phyloP scores from a whole-genome alignment of 2,113 vertebrate species.

The Malurus alboscapulatus region DNA sequence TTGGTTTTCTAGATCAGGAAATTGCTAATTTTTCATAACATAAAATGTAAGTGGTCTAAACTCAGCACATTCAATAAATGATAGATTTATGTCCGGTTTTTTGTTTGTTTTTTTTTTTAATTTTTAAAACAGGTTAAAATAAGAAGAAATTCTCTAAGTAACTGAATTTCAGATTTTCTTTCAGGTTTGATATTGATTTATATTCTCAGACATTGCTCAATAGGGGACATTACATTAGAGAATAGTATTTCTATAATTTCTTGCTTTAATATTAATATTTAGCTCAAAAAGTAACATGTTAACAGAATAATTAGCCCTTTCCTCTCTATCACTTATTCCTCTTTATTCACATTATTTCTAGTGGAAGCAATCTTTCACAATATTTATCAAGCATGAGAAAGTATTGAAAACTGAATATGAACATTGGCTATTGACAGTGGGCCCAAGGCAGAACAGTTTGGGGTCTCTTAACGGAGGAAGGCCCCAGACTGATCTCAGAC shows the following conservation, averaged over 20 bases:
- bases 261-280: not conserved
- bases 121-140: not conserved
- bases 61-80: not conserved
- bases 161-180: not conserved
- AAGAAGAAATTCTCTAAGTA: not conserved
- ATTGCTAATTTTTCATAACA: not conserved
- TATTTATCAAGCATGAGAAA: not conserved
- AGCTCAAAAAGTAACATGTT: not conserved
- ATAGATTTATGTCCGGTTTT: not conserved
- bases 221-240: not conserved
- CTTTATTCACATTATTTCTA: not conserved
- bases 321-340: not conserved
- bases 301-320: not conserved
- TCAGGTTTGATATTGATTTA: not conserved
- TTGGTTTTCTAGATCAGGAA: not conserved
- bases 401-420: not conserved
- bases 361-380: not conserved
- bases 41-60: not conserved
- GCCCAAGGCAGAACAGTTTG: not conserved
- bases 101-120: not conserved
- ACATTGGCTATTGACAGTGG: not conserved
- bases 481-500: not conserved
- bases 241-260: not conserved
- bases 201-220: not conserved
- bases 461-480: not conserved